Conservation (phyloP, 2,888 invertebrate species). For the Acanthosepion lycidas region DNA sequence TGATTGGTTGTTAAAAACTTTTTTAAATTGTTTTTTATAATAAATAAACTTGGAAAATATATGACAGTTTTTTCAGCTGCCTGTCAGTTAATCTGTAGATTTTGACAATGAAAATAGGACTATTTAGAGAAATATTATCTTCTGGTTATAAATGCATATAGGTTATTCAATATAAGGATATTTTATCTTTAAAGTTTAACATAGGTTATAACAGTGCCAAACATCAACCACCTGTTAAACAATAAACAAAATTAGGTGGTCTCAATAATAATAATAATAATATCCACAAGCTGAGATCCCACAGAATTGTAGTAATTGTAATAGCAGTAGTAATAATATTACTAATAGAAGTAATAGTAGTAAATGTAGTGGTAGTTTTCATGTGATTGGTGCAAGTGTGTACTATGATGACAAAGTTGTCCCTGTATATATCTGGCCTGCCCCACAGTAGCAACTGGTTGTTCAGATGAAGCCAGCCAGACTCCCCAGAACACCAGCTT, state of each 20-base stretch:
- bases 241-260: neutral
- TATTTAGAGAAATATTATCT: conserved; percentile 33
- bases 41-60: neutral
- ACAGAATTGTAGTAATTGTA: neutral
- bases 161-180: neutral
- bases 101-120: conserved; percentile 9
- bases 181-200: neutral
- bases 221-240: neutral
- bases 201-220: neutral
- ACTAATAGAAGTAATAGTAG: neutral
- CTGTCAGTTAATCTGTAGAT: neutral
- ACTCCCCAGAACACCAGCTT: neutral
- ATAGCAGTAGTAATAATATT: conserved; percentile 10
- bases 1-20: neutral
- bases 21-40: neutral
- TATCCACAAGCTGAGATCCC: neutral
- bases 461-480: neutral
- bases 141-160: neutral
- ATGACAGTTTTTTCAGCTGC: conserved; percentile 24
- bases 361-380: neutral
- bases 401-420: neutral
- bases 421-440: conserved; percentile 22
- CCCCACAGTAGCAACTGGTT: neutral
- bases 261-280: neutral
- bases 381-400: neutral